A percentile compares a stretch with the other conserved stretches of the same genome.
phyloP scores from a whole-genome alignment of 2,113 vertebrate species.

The Ptychochromis oligacanthus region DNA sequence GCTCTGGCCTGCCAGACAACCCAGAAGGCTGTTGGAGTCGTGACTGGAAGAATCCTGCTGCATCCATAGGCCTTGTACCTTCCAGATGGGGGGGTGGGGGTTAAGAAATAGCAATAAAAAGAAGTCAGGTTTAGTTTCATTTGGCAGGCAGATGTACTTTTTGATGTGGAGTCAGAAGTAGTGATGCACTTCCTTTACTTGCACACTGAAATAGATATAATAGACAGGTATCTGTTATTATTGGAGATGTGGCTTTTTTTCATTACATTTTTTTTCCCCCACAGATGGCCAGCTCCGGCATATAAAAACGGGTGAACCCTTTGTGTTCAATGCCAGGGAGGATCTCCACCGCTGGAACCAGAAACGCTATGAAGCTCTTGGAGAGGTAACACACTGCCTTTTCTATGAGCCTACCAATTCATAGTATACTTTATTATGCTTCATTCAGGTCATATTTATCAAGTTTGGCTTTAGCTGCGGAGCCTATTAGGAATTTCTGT shows the following conservation, averaged over 20 bases:
- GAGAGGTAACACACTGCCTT: constrained; percentile 87
- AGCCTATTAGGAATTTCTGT: neutral
- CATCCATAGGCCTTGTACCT: constrained; percentile 68
- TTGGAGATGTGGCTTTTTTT: neutral
- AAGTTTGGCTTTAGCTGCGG: neutral
- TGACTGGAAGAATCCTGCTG: constrained; percentile 66
- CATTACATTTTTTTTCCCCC: neutral
- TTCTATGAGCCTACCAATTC: neutral
- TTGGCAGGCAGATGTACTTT: constrained; percentile 6
- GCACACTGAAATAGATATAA: neutral
- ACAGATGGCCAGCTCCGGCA: constrained; percentile 85
- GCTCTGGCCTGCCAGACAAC: constrained; percentile 72
- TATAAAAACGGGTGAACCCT: constrained; percentile 90
- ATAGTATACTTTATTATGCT: neutral
- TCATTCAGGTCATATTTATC: neutral
- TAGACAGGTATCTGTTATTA: neutral
- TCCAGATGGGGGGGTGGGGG: constrained; percentile 59
- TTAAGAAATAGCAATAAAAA: constrained; percentile 25
- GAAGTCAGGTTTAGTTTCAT: constrained; percentile 23
- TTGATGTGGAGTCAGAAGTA: neutral
- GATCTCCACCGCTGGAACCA: constrained; percentile 98
- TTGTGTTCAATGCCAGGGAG: constrained; percentile 96
- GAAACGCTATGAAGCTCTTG: constrained; percentile 96
- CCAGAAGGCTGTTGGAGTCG: constrained; percentile 75
- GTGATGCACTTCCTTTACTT: neutral